Conservation (phyloP, 2,797 vertebrate genomes). For the Carduelis carduelis region DNA sequence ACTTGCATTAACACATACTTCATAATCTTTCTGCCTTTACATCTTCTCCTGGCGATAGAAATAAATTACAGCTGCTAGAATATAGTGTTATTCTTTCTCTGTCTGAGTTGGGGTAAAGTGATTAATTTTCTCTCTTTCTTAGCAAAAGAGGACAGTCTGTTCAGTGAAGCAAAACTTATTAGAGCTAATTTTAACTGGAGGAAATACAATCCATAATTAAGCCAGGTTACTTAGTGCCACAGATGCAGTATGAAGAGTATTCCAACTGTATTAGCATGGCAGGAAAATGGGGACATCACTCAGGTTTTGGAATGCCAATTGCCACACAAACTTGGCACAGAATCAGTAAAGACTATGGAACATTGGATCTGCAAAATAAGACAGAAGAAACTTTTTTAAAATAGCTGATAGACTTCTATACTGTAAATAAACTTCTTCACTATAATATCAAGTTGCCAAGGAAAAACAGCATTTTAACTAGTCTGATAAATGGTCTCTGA, state of each 20-base stretch:
- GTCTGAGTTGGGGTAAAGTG: neutral
- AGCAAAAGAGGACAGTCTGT: neutral
- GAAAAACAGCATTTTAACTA: neutral
- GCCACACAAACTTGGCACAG: neutral
- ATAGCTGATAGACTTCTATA: neutral
- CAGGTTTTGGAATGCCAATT: neutral
- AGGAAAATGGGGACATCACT: neutral
- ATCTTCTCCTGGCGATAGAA: neutral
- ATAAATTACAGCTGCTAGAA: neutral
- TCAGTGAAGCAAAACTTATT: constrained; percentile 9
- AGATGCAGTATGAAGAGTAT: neutral
- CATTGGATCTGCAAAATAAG: neutral
- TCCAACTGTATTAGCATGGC: neutral
- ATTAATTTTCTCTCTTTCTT: neutral
- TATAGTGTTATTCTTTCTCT: neutral
- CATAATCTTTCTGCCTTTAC: neutral
- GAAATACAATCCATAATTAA: constrained; percentile 14
- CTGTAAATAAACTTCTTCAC: neutral
- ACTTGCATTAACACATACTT: neutral
- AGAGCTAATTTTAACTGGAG: constrained; percentile 12
- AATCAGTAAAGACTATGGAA: neutral
- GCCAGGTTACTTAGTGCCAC: neutral
- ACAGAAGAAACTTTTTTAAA: neutral
- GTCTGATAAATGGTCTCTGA: neutral
- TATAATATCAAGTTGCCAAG: neutral